phyloP scores from a whole-genome alignment of 2,113 vertebrate genomes.

The Nyctereutes procyonoides region DNA sequence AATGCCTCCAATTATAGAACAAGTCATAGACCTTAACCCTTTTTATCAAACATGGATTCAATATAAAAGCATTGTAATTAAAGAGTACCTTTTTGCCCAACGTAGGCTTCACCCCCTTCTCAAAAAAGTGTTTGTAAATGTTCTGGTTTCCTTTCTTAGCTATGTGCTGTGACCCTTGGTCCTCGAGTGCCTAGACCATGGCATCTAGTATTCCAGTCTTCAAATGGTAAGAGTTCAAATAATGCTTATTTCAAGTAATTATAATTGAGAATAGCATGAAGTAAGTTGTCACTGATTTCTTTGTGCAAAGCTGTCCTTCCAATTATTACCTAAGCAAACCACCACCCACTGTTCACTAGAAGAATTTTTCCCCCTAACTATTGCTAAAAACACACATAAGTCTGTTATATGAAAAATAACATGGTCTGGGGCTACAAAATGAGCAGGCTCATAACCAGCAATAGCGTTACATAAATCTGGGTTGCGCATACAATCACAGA shows the following conservation, averaged over 20 bases:
- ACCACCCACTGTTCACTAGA: background rate
- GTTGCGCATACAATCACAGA: background rate
- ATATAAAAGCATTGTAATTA: constrained; percentile 22
- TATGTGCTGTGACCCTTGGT: background rate
- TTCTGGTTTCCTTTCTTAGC: background rate
- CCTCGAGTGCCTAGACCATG: background rate
- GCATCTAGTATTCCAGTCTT: background rate
- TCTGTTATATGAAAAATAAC: constrained; percentile 1
- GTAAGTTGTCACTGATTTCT: background rate
- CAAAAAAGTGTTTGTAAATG: background rate
- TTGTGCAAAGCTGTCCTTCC: background rate
- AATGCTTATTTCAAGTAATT: background rate
- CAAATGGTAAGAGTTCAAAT: constrained; percentile 8
- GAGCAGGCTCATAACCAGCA: background rate
- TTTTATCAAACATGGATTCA: constrained; percentile 21
- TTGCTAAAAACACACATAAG: background rate
- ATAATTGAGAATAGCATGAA: background rate
- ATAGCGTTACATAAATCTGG: background rate
- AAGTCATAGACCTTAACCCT: background rate
- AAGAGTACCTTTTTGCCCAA: background rate
- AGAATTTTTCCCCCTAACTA: background rate
- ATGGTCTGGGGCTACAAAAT: background rate
- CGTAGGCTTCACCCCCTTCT: background rate
- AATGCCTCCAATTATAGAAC: background rate
- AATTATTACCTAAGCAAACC: background rate